Percentiles rank a stretch among this genome's conserved stretches.
phyloP scores from a whole-genome alignment of 2,113 vertebrate genomes.

The Hepsetus odoe region DNA sequence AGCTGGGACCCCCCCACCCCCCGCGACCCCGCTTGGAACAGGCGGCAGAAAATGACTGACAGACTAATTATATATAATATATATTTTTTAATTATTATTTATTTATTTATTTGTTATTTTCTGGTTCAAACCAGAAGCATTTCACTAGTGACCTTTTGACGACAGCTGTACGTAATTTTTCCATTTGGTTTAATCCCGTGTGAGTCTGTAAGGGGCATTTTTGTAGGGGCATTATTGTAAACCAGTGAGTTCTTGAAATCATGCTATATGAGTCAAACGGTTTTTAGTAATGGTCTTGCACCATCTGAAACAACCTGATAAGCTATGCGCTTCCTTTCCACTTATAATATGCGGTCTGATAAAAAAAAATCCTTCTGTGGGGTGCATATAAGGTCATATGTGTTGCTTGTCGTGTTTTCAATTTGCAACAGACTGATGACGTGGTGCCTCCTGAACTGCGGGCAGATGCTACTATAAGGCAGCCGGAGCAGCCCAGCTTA shows the following conservation, averaged over 20 bases:
- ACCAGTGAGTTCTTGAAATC: too few species aligned
- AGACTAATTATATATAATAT: too few species aligned
- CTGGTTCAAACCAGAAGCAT: too few species aligned
- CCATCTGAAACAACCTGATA: constrained; percentile 3
- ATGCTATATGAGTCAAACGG: too few species aligned
- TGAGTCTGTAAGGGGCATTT: not conserved
- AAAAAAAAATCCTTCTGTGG: not conserved
- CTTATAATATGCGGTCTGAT: not conserved
- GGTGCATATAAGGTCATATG: not conserved
- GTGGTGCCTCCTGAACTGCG: not conserved
- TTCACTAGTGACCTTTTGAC: too few species aligned
- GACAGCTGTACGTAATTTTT: too few species aligned
- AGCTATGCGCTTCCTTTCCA: not conserved
- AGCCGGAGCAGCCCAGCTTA: constrained; percentile 34
- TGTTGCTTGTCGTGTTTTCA: not conserved
- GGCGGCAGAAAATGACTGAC: too few species aligned
- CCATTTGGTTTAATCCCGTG: too few species aligned
- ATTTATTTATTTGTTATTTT: too few species aligned
- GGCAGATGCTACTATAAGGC: not conserved
- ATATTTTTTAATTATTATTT: too few species aligned
- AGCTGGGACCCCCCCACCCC: too few species aligned
- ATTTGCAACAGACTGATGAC: constrained; percentile 34
- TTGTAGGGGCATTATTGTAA: not conserved
- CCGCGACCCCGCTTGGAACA: too few species aligned
- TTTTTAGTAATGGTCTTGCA: not conserved